Conservation (phyloP, 2,113 vertebrate genomes). For the Leptocoma aspasia region DNA sequence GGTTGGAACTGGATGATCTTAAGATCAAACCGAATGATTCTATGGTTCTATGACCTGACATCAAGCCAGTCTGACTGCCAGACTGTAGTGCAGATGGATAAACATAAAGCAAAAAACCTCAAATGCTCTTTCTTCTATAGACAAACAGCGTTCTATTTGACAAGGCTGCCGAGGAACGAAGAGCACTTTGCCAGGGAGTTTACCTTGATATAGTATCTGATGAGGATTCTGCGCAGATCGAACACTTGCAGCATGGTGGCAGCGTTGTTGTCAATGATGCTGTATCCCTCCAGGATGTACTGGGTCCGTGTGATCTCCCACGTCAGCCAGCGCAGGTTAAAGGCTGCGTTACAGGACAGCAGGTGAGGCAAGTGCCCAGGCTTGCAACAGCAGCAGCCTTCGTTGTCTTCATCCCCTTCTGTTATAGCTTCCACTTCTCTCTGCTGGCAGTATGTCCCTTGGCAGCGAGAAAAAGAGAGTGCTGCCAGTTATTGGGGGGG, state of each 20-base stretch:
- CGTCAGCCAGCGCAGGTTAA: conserved; percentile 94
- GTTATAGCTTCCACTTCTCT: conserved; percentile 97
- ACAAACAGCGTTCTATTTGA: background rate
- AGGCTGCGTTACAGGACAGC: conserved; percentile 93
- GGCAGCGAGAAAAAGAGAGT: conserved; percentile 27
- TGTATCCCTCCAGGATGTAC: conserved; percentile 96
- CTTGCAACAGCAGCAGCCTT: conserved; percentile 93
- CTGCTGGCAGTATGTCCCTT: conserved; percentile 98
- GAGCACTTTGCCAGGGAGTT: background rate
- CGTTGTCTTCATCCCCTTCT: conserved; percentile 92
- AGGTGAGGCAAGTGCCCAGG: conserved; percentile 91
- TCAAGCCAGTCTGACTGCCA: background rate
- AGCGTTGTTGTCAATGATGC: conserved; percentile 94
- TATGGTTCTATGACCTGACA: background rate
- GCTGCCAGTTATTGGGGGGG: conserved; percentile 3
- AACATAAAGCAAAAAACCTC: background rate
- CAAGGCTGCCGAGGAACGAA: background rate
- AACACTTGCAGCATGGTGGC: conserved; percentile 97
- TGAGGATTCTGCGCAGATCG: conserved; percentile 90
- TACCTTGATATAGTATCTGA: conserved; percentile 97
- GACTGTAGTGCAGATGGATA: background rate
- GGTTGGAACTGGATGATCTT: background rate
- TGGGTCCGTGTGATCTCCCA: conserved; percentile 93
- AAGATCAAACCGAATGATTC: background rate
- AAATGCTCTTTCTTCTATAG: background rate